A percentile compares a stretch with the other conserved stretches of the same genome.
Evolutionary conservation across 2,888 invertebrate species (phyloP).

Genomic region (Rhingia rostrata): DNA sequence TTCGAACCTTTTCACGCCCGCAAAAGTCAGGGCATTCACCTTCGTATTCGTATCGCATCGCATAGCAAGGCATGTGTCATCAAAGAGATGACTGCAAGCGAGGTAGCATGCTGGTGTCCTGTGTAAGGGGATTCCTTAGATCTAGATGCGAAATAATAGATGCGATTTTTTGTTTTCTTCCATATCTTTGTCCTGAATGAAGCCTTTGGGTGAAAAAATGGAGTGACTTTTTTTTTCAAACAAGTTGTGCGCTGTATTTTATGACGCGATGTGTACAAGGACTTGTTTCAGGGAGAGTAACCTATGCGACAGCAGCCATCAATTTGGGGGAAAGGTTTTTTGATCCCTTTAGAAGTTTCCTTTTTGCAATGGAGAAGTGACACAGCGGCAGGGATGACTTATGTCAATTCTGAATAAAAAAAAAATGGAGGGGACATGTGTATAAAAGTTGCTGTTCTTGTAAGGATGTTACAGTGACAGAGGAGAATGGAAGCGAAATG

Average conservation of each 20-base stretch:
- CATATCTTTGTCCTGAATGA: slow-evolving; percentile 14
- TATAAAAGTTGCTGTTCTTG: not conserved
- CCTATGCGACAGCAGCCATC: slow-evolving; percentile 9
- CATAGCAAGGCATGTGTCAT: not conserved
- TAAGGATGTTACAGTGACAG: not conserved
- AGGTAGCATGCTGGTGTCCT: not conserved
- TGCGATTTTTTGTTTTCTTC: slow-evolving; percentile 13
- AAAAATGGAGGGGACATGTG: not conserved
- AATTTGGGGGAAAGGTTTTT: slow-evolving; percentile 27
- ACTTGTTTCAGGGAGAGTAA: slow-evolving; percentile 2
- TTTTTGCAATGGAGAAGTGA: not conserved
- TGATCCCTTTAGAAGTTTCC: slow-evolving; percentile 1
- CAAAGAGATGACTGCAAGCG: not conserved
- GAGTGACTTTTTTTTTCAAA: slow-evolving; percentile 11
- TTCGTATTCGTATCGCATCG: not conserved
- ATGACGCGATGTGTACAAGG: not conserved
- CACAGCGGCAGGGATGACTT: slow-evolving; percentile 13
- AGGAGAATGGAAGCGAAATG: not conserved
- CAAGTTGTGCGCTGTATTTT: slow-evolving; percentile 7
- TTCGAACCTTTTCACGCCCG: not conserved
- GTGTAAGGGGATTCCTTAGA: slow-evolving; percentile 1
- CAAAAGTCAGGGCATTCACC: slow-evolving; percentile 15
- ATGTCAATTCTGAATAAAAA: slow-evolving; percentile 17
- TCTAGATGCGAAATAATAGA: slow-evolving; percentile 29
- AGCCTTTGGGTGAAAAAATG: slow-evolving; percentile 1